phyloP scores from a whole-genome alignment of 2,113 vertebrate species.

The Dendropsophus ebraccatus region DNA sequence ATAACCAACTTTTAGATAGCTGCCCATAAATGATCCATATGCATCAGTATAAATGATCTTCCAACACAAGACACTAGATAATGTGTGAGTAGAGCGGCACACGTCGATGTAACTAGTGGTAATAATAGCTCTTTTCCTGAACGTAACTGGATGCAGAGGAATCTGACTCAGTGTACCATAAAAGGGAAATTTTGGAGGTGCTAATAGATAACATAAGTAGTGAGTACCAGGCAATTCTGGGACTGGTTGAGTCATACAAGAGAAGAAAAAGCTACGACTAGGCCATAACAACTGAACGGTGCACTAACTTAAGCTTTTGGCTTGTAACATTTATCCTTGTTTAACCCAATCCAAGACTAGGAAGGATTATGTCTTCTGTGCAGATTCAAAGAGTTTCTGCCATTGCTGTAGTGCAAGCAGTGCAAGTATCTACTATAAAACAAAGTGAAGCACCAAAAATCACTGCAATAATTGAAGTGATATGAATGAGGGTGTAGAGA shows the following conservation, averaged over 20 bases:
- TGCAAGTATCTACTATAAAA: too few species aligned
- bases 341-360: background rate
- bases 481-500: too few species aligned
- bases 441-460: too few species aligned
- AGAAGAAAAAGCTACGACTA: background rate
- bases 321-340: background rate
- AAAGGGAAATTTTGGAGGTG: slow-evolving; percentile 19
- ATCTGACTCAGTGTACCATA: background rate
- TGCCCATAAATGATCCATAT: background rate
- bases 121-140: slow-evolving; percentile 8
- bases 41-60: background rate
- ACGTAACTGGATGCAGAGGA: background rate
- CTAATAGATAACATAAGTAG: slow-evolving; percentile 23
- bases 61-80: background rate
- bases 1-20: background rate
- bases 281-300: background rate
- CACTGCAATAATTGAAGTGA: too few species aligned
- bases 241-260: background rate
- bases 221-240: slow-evolving; percentile 1
- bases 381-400: background rate
- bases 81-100: background rate
- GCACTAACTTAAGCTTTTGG: background rate
- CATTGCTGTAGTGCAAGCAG: background rate
- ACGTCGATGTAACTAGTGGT: background rate
- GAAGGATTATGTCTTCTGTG: background rate